Percentiles rank a stretch among this genome's conserved stretches.
phyloP scores from a whole-genome alignment of 2,888 invertebrate species.

The Xanthia icteritia region DNA sequence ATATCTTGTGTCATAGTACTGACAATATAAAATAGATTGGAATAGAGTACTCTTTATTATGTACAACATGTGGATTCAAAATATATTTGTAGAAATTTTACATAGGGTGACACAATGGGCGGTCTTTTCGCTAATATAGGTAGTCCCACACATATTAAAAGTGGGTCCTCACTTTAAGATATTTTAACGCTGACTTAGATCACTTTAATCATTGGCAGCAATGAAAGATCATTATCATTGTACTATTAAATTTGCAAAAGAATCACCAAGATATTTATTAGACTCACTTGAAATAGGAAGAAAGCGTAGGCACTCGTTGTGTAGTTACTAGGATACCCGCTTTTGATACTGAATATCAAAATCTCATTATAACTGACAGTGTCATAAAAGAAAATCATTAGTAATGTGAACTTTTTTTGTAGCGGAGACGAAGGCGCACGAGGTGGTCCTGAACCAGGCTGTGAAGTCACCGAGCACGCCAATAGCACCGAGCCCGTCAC shows the following conservation, averaged over 20 bases:
- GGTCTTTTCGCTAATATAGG: too few species aligned
- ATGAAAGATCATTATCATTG: not conserved
- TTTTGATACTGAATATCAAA: not conserved
- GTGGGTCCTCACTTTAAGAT: not conserved
- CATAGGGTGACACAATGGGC: too few species aligned
- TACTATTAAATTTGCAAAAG: not conserved
- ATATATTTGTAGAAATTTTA: too few species aligned
- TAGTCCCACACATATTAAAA: not conserved
- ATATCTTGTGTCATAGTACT: not conserved
- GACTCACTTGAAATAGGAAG: not conserved
- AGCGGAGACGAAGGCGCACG: conserved; percentile 75
- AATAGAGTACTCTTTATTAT: too few species aligned
- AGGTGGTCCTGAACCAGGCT: conserved; percentile 78
- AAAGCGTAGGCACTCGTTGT: not conserved
- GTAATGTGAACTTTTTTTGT: conserved; percentile 45
- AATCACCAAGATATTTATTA: not conserved
- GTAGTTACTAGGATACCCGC: not conserved
- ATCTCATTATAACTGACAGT: conserved; percentile 1
- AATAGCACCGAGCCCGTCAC: conserved; percentile 72
- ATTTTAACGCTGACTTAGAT: not conserved
- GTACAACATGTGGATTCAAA: too few species aligned
- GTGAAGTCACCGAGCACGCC: conserved; percentile 76
- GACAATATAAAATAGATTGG: too few species aligned
- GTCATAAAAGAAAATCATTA: conserved; percentile 14
- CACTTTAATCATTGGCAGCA: not conserved